Evolutionary conservation across 37 sponge, comb jelly and placozoan genomes (phyloP).

Genomic region (Halichondria panicea): DNA sequence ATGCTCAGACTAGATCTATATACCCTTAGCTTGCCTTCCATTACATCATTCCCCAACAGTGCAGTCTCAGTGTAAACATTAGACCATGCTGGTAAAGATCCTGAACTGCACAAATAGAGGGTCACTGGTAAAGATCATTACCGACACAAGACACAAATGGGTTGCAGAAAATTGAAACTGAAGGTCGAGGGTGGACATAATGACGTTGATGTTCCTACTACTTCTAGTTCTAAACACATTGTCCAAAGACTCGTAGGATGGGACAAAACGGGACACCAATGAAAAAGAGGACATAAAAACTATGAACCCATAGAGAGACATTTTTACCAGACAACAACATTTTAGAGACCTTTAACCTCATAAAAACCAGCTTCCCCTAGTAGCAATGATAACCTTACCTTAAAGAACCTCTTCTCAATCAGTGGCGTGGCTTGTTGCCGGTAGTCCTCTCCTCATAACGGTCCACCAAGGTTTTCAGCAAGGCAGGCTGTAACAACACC

Average conservation of each 20-base stretch:
- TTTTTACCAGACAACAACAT: neutral
- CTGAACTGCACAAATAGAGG: no score
- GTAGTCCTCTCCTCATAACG: slow-evolving; percentile 85
- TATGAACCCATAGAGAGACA: neutral
- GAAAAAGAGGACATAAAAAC: slow-evolving; percentile 5
- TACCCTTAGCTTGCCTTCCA: no score
- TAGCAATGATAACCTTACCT: slow-evolving; percentile 32
- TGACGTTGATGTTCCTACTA: slow-evolving; percentile 70
- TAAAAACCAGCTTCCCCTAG: neutral
- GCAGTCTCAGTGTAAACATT: no score
- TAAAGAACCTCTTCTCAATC: slow-evolving; percentile 61
- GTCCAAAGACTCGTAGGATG: slow-evolving; percentile 26
- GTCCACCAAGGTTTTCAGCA: slow-evolving; percentile 56
- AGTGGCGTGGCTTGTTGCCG: slow-evolving; percentile 76
- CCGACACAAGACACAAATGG: no score
- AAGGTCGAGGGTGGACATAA: no score
- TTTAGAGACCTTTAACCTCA: no score
- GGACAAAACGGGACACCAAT: neutral
- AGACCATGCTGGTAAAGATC: no score
- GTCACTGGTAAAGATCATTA: no score
- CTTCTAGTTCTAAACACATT: slow-evolving; percentile 34
- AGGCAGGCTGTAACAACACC: no score
- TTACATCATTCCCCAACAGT: no score
- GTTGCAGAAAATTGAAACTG: no score
- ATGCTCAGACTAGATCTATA: no score